These are phyloP conservation scores for Centropus bengalensis DNA, from an alignment of 2,113 vertebrate genomes.

Conservation along the genomic window DNA sequence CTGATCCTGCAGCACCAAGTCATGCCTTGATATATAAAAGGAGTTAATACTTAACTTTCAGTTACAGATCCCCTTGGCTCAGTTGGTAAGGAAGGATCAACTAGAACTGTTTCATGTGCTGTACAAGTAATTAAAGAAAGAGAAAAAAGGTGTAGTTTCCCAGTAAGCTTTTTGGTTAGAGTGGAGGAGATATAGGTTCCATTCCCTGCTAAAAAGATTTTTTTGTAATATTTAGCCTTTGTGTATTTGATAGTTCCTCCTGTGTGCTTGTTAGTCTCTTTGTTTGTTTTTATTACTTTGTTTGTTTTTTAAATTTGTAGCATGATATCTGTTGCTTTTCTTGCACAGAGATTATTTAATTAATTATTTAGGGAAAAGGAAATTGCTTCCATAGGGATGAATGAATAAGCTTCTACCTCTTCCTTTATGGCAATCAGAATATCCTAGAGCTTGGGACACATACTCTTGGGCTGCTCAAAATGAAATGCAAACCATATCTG, in stretches of 20 bases:
- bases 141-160: not conserved
- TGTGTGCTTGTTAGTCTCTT: not conserved
- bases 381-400: not conserved
- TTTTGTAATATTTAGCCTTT: not conserved
- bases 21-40: not conserved
- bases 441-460: not conserved
- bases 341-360: not conserved
- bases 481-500: not conserved
- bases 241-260: not conserved
- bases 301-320: not conserved
- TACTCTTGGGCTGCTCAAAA: not conserved
- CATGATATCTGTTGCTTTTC: not conserved
- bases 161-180: not conserved
- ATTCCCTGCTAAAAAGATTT: not conserved
- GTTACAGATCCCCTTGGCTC: not conserved
- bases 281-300: too few species aligned
- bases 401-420: not conserved
- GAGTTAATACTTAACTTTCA: not conserved
- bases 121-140: not conserved
- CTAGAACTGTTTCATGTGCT: rapidly evolving
- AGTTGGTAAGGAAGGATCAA: not conserved
- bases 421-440: not conserved
- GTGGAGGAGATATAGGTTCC: not conserved
- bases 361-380: not conserved
- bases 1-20: not conserved